Percentiles rank a stretch among this genome's conserved stretches.
Conservation (phyloP, 2,113 vertebrate species). For the Trematocara stigmaticum region DNA sequence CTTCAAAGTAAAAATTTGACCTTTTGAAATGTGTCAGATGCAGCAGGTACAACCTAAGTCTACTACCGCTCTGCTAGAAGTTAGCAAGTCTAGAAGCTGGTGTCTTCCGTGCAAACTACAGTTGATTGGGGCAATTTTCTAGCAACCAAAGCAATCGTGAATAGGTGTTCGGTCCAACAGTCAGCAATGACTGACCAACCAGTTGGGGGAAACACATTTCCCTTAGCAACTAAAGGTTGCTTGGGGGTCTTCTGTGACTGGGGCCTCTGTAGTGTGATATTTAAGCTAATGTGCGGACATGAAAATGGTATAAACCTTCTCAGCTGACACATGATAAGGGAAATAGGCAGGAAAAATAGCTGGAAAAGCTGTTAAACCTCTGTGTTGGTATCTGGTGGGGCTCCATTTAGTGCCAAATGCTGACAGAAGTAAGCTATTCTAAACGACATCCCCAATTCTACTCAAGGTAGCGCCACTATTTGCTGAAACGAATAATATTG, state of each 20-base stretch:
- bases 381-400: slow-evolving; percentile 3
- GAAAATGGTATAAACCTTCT: background rate
- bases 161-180: background rate
- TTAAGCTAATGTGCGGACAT: background rate
- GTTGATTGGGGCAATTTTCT: background rate
- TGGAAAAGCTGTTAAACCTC: background rate
- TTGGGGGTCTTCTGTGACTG: background rate
- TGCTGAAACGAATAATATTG: background rate
- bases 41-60: background rate
- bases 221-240: background rate
- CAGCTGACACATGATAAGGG: background rate
- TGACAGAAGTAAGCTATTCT: background rate
- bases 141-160: background rate
- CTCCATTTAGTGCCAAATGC: background rate
- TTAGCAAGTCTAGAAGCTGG: background rate
- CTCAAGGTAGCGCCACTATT: slow-evolving; percentile 3
- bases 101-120: background rate
- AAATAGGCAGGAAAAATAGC: background rate
- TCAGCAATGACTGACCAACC: background rate
- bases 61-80: background rate
- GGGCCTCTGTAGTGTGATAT: background rate
- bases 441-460: slow-evolving; percentile 23
- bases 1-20: background rate
- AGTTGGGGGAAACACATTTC: background rate
- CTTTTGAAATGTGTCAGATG: background rate